phyloP scores from a whole-genome alignment of 2,888 invertebrate species.

The Meta bourneti region DNA sequence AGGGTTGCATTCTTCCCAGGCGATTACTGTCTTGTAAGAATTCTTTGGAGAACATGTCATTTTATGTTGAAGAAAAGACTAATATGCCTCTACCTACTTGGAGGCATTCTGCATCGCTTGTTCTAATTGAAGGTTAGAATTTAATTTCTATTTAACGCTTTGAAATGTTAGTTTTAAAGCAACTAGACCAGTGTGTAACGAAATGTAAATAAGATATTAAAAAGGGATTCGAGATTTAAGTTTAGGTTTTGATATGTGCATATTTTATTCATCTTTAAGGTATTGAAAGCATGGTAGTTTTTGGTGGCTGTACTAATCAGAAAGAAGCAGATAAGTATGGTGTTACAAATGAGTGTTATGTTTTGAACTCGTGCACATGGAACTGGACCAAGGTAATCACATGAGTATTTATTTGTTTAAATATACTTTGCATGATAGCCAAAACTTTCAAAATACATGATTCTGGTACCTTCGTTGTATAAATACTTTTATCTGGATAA shows the following conservation, averaged over 20 bases:
- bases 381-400: constrained; percentile 79
- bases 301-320: constrained; percentile 80
- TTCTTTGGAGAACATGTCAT: neutral
- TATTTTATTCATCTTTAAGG: constrained; percentile 76
- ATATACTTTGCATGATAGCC: neutral
- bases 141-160: neutral
- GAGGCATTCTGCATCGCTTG: constrained; percentile 80
- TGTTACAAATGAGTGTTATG: constrained; percentile 79
- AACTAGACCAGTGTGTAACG: neutral
- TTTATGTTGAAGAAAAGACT: neutral
- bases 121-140: constrained; percentile 78
- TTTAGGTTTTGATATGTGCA: neutral
- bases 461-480: too few relatives aligned
- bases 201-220: neutral
- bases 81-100: constrained; percentile 79
- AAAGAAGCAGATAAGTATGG: constrained; percentile 52
- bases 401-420: neutral
- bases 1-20: too few relatives aligned
- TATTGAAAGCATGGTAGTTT: constrained; percentile 79
- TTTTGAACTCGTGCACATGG: constrained; percentile 78
- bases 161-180: neutral
- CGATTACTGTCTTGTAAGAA: neutral
- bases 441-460: too few relatives aligned
- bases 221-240: neutral
- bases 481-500: too few relatives aligned